Percentiles rank a stretch among this genome's conserved stretches.
Evolutionary conservation across 1,140 invertebrate species (phyloP).

Genomic region (Ganaspis sp.): DNA sequence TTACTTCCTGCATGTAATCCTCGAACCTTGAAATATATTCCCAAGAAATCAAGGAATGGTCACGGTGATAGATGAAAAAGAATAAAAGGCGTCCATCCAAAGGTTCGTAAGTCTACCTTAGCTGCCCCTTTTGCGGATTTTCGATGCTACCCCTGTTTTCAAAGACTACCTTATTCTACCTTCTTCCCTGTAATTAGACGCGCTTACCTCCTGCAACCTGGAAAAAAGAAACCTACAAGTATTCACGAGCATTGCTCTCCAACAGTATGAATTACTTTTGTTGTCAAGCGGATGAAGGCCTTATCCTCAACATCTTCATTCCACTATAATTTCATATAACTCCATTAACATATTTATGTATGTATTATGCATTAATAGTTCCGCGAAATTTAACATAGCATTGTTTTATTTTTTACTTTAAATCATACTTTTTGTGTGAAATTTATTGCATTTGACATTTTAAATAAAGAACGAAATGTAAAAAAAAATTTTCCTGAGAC

Average conservation of each 20-base stretch:
- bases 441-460: too few relatives aligned
- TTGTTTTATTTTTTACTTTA: too few relatives aligned
- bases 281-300: conserved; percentile 15
- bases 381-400: too few relatives aligned
- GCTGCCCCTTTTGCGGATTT: conserved; percentile 46
- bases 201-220: neutral
- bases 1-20: conserved; percentile 69
- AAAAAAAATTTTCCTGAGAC: too few relatives aligned
- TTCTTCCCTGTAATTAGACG: conserved; percentile 1
- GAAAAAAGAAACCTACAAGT: neutral
- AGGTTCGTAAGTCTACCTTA: conserved; percentile 49
- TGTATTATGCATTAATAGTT: neutral
- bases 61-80: conserved; percentile 33
- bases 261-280: conserved; percentile 3
- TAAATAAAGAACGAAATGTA: too few relatives aligned
- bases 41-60: conserved; percentile 49
- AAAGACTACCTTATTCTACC: conserved; percentile 13
- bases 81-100: conserved; percentile 36
- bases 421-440: too few relatives aligned
- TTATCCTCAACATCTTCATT: neutral
- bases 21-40: conserved; percentile 73
- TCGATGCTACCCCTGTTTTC: conserved; percentile 24
- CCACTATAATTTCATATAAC: neutral
- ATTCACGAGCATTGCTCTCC: conserved; percentile 8
- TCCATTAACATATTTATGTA: neutral